These are phyloP conservation scores for Lagria hirta DNA, from an alignment of 2,888 invertebrate species.

Conservation along the genomic window DNA sequence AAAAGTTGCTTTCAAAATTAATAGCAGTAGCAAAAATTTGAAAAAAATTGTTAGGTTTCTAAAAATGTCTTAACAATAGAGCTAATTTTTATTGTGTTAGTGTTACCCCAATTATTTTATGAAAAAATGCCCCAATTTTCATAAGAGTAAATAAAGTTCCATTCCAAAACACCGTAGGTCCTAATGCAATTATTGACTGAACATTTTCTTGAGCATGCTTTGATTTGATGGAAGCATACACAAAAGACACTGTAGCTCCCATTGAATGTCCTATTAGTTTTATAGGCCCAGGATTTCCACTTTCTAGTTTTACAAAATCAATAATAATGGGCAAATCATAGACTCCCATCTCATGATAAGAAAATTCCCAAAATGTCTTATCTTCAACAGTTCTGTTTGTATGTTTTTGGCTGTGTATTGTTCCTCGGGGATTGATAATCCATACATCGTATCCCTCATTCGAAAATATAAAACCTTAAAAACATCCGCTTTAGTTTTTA, in stretches of 20 bases:
- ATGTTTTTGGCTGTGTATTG: conserved; percentile 8
- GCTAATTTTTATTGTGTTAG: too few species aligned
- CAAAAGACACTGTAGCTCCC: conserved; percentile 74
- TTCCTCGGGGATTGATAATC: conserved; percentile 15
- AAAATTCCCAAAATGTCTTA: conserved; percentile 12
- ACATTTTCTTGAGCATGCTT: conserved; percentile 66
- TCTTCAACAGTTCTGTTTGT: conserved; percentile 8
- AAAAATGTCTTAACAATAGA: too few species aligned
- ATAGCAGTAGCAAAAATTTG: too few species aligned
- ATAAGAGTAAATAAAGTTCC: too few species aligned
- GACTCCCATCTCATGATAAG: conserved; percentile 16
- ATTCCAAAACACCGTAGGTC: too few species aligned
- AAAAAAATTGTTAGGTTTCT: too few species aligned
- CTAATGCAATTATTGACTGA: conserved; percentile 64
- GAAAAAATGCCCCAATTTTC: too few species aligned
- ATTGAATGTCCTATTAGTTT: conserved; percentile 86
- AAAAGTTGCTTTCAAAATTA: too few species aligned
- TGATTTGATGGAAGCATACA: conserved; percentile 65
- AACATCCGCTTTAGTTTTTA: conserved; percentile 3
- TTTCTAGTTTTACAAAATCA: conserved; percentile 62
- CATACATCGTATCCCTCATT: conserved; percentile 17
- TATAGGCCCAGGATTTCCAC: conserved; percentile 54
- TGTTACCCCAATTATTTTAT: too few species aligned
- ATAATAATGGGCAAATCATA: conserved; percentile 64
- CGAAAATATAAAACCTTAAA: conserved; percentile 15